Evolutionary conservation across 2,888 invertebrate species (phyloP).

Genomic region (Cantharis flavilabris): DNA sequence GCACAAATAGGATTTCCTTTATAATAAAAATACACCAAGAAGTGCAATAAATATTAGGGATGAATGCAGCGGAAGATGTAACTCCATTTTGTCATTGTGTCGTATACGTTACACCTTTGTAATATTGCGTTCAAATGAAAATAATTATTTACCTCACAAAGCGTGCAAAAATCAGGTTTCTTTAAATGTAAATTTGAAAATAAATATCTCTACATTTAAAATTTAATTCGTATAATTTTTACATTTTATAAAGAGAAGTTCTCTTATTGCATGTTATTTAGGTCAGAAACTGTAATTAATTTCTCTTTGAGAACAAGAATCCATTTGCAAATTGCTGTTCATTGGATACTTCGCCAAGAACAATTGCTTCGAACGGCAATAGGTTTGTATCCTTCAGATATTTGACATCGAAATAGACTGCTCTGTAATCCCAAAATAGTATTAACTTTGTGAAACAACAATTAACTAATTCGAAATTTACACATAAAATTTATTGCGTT

Average conservation of each 20-base stretch:
- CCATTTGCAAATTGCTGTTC: slow-evolving; percentile 11
- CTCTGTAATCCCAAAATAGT: background rate
- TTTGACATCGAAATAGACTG: background rate
- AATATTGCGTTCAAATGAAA: background rate
- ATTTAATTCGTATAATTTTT: background rate
- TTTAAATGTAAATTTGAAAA: background rate
- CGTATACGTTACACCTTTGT: slow-evolving; percentile 8
- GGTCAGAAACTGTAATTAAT: slow-evolving; percentile 16
- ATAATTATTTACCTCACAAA: background rate
- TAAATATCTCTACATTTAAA: background rate
- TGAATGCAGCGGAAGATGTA: slow-evolving; percentile 42
- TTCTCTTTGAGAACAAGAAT: slow-evolving; percentile 11
- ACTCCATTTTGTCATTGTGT: slow-evolving; percentile 35
- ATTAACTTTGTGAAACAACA: background rate
- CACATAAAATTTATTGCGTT: background rate
- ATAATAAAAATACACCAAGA: slow-evolving; percentile 44
- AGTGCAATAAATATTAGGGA: slow-evolving; percentile 42
- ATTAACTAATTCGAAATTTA: background rate
- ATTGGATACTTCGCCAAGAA: slow-evolving; percentile 2
- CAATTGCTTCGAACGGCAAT: slow-evolving; percentile 1
- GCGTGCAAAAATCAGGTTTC: background rate
- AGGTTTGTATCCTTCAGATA: background rate
- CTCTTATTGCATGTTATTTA: background rate
- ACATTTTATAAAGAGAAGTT: background rate
- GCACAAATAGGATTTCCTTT: slow-evolving; percentile 41